A percentile compares a stretch with the other conserved stretches of the same genome.
These are phyloP conservation scores for Heliconius cydno DNA, from an alignment of 2,888 invertebrate genomes.

Conservation along the genomic window DNA sequence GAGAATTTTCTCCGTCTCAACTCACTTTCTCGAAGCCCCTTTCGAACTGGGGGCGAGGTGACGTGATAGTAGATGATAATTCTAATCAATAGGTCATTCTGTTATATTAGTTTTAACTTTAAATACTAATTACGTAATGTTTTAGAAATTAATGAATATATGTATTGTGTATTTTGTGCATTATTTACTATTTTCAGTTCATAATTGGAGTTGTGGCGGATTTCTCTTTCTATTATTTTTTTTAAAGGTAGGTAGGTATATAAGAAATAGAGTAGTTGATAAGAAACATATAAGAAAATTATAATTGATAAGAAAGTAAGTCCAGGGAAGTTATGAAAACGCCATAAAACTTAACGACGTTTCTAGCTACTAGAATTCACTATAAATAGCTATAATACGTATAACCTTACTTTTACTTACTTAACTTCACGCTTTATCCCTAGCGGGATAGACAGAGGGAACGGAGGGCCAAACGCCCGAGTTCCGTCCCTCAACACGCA, in stretches of 20 bases:
- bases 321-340: slow-evolving; percentile 7
- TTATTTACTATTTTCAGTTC: neutral
- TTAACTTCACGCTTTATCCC: too few species aligned
- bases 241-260: too few species aligned
- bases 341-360: neutral
- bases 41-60: slow-evolving; percentile 15
- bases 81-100: slow-evolving; percentile 23
- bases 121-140: neutral
- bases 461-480: too few species aligned
- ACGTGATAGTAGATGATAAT: slow-evolving; percentile 19
- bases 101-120: slow-evolving; percentile 15
- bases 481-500: too few species aligned
- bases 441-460: too few species aligned
- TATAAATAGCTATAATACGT: neutral
- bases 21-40: slow-evolving; percentile 31
- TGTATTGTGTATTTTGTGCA: neutral
- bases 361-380: neutral
- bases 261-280: neutral
- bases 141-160: neutral
- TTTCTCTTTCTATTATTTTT: too few species aligned
- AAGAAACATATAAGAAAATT: slow-evolving; percentile 4
- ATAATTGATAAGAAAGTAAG: neutral
- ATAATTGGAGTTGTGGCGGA: neutral
- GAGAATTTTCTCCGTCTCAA: slow-evolving; percentile 7
- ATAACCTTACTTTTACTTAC: too few species aligned